Evolutionary conservation across 2,113 vertebrate genomes (phyloP).

Genomic region (Sorex araneus): DNA sequence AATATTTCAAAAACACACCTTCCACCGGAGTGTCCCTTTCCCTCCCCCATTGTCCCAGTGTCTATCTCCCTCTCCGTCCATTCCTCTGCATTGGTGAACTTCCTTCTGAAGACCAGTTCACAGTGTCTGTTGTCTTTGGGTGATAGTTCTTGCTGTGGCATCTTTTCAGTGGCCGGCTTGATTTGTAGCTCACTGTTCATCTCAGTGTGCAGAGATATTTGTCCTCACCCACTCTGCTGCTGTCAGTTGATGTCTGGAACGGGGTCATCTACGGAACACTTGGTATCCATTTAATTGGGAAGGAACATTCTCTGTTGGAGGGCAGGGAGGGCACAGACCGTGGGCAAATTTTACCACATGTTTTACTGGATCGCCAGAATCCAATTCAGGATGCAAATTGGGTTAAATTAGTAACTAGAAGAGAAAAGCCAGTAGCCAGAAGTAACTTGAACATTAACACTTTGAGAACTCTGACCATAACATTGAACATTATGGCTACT

Average conservation of each 20-base stretch:
- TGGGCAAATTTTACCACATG: constrained; percentile 27
- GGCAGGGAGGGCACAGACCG: neutral
- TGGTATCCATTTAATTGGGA: neutral
- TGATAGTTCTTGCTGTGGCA: neutral
- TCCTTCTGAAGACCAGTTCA: too few relatives aligned
- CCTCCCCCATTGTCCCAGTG: too few relatives aligned
- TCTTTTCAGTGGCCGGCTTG: neutral
- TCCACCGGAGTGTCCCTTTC: too few relatives aligned
- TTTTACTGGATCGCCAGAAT: constrained; percentile 31
- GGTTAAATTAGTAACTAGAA: constrained; percentile 68
- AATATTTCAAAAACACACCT: too few relatives aligned
- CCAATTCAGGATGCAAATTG: constrained; percentile 51
- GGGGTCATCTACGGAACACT: neutral
- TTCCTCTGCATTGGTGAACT: too few relatives aligned
- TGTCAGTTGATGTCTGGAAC: neutral
- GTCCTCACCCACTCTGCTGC: neutral
- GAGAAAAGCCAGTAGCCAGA: constrained; percentile 60
- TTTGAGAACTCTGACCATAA: constrained; percentile 62
- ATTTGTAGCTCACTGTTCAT: constrained; percentile 19
- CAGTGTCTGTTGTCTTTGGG: neutral
- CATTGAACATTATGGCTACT: constrained; percentile 41
- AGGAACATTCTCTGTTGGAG: neutral
- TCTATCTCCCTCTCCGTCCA: too few relatives aligned
- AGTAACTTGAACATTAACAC: constrained; percentile 49
- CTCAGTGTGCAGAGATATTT: neutral